phyloP scores from a whole-genome alignment of 2,113 vertebrate species.

The Ictalurus punctatus region DNA sequence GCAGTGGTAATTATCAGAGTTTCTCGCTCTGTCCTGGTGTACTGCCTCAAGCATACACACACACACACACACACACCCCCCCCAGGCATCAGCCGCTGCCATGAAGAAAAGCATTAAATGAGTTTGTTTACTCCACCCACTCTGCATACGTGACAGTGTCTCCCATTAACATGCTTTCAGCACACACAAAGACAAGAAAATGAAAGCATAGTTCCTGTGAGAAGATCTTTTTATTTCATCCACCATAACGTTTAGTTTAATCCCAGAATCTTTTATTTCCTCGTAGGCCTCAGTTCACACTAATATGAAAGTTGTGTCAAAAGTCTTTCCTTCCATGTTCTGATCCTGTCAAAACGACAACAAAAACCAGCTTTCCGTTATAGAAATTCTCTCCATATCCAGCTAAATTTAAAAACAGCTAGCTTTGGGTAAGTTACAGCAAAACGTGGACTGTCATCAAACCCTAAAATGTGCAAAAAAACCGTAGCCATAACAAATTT shows the following conservation, averaged over 20 bases:
- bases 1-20: slow-evolving; percentile 39
- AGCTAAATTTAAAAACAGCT: not conserved
- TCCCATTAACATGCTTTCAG: slow-evolving; percentile 19
- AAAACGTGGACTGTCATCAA: not conserved
- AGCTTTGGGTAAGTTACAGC: not conserved
- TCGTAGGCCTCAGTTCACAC: not conserved
- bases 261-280: not conserved
- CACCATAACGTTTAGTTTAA: not conserved
- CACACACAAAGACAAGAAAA: slow-evolving; percentile 6
- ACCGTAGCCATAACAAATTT: not conserved
- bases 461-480: not conserved
- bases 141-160: slow-evolving; percentile 41
- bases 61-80: slow-evolving; percentile 29
- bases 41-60: not conserved
- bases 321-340: not conserved
- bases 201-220: not conserved
- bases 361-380: not conserved
- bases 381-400: not conserved
- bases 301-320: not conserved
- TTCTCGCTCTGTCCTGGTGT: slow-evolving; percentile 22
- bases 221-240: not conserved
- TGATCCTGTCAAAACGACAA: not conserved
- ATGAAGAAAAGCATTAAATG: slow-evolving; percentile 49
- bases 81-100: slow-evolving; percentile 51
- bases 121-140: slow-evolving; percentile 61